Conservation (phyloP, 2,113 vertebrate species). For the Sula dactylatra region DNA sequence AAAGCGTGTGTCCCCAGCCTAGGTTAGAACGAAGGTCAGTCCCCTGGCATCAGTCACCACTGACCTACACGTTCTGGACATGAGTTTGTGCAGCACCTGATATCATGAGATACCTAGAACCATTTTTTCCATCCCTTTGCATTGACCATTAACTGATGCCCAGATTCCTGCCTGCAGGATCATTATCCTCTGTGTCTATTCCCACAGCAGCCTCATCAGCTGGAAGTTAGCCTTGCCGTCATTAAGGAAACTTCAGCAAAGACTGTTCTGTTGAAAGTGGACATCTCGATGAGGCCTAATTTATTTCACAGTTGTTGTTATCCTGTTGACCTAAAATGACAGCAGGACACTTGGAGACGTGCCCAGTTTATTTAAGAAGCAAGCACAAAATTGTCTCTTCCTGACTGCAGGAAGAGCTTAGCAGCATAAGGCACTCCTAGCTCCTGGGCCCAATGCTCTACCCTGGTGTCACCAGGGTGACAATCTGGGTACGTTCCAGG, state of each 20-base stretch:
- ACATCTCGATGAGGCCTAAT: conserved; percentile 43
- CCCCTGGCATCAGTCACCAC: not conserved
- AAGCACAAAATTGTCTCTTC: not conserved
- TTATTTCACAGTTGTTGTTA: conserved; percentile 61
- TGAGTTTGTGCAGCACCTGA: not conserved
- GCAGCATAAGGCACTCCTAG: not conserved
- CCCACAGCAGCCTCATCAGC: not conserved
- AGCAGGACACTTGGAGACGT: conserved; percentile 22
- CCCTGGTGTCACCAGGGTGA: not conserved
- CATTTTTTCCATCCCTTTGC: not conserved
- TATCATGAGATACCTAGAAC: not conserved
- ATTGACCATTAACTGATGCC: not conserved
- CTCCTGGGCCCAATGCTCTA: not conserved
- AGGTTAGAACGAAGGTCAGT: not conserved
- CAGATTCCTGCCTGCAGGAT: not conserved
- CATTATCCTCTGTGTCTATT: not conserved
- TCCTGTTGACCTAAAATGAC: conserved; percentile 52
- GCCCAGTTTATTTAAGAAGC: conserved; percentile 35
- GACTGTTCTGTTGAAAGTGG: not conserved
- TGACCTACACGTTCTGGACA: not conserved
- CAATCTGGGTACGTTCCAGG: not conserved
- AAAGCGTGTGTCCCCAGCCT: rapidly evolving
- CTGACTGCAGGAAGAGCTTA: not conserved
- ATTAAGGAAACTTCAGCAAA: conserved; percentile 35
- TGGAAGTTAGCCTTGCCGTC: not conserved